Evolutionary conservation across 2,113 vertebrate species (phyloP).

Genomic region (Tautogolabrus adspersus): DNA sequence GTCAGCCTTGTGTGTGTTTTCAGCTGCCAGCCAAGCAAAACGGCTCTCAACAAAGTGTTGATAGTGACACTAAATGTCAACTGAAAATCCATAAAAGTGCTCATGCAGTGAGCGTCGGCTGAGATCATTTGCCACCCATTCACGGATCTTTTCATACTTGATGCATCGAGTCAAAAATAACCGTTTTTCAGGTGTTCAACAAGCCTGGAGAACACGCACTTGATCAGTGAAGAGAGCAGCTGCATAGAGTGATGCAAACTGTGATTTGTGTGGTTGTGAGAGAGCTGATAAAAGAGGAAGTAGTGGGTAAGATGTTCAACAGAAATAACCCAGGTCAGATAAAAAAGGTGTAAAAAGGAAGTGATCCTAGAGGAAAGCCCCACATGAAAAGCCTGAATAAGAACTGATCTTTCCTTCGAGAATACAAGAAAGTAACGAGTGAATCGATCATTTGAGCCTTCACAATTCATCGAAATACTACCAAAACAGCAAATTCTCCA

Average conservation of each 20-base stretch:
- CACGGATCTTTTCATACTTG: neutral
- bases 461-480: too few relatives aligned
- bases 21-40: conserved; percentile 5
- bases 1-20: neutral
- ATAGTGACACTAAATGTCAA: neutral
- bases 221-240: conserved; percentile 20
- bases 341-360: conserved; percentile 16
- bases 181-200: neutral
- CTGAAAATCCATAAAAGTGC: fast-evolving
- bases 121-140: neutral
- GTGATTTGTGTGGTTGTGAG: conserved; percentile 5
- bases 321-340: conserved; percentile 32
- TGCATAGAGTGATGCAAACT: conserved; percentile 11
- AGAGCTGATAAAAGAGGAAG: conserved; percentile 46
- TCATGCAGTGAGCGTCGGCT: neutral
- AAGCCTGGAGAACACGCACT: neutral
- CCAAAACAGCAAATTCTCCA: too few relatives aligned
- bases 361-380: neutral
- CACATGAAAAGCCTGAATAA: neutral
- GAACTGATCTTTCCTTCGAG: neutral
- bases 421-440: neutral
- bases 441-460: neutral
- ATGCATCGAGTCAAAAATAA: neutral
- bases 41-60: neutral
- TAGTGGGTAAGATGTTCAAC: conserved; percentile 8